Conservation (phyloP, 1,140 invertebrate species). For the Tetramorium parvispinum region DNA sequence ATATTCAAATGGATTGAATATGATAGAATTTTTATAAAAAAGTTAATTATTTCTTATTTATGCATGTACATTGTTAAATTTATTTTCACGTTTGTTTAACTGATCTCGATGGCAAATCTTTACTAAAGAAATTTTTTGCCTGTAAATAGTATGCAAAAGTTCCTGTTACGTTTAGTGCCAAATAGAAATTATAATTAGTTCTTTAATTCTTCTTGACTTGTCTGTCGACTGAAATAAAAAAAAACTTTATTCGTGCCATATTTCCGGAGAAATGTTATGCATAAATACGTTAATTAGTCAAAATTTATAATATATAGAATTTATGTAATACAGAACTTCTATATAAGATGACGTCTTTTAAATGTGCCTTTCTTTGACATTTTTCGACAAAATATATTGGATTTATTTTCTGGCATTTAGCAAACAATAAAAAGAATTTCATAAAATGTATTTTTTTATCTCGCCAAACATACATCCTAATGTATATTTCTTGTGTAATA, state of each 20-base stretch:
- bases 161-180: conserved; percentile 26
- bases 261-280: neutral
- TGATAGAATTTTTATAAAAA: neutral
- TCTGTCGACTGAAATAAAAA: neutral
- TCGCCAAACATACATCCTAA: neutral
- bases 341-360: neutral
- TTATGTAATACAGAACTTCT: neutral
- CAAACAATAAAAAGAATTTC: neutral
- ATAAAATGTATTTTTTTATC: neutral
- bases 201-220: neutral
- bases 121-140: neutral
- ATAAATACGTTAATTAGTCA: neutral
- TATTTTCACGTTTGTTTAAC: neutral
- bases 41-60: neutral
- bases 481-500: neutral
- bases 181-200: neutral
- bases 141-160: conserved; percentile 3
- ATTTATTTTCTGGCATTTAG: neutral
- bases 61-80: neutral
- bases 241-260: neutral
- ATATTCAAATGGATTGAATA: neutral
- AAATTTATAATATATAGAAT: neutral
- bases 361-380: neutral
- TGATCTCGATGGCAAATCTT: conserved; percentile 9
- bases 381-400: neutral